These are phyloP conservation scores for Nomada fabriciana DNA, from an alignment of 2,888 invertebrate species.

Conservation along the genomic window DNA sequence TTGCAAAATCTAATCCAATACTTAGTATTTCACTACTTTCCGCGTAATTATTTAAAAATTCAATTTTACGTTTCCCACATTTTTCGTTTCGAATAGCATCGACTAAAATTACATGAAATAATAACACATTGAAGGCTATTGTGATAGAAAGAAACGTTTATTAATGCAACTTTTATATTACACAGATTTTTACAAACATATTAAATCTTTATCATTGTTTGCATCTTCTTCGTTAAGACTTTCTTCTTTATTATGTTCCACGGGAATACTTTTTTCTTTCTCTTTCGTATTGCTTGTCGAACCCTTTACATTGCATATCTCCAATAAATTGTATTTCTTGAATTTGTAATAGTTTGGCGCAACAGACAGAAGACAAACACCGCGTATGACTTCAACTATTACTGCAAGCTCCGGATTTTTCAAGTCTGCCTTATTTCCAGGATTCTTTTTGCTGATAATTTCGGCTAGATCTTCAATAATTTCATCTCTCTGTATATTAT, in stretches of 20 bases:
- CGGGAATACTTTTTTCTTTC: neutral
- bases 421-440: constrained; percentile 91
- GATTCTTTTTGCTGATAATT: constrained; percentile 89
- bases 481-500: constrained; percentile 89
- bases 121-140: neutral
- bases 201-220: neutral
- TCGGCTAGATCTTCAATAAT: constrained; percentile 91
- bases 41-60: fast-evolving
- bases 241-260: neutral
- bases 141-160: constrained; percentile 14
- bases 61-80: neutral
- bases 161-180: constrained; percentile 28
- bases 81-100: neutral
- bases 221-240: neutral
- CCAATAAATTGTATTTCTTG: constrained; percentile 94
- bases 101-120: neutral
- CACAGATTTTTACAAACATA: constrained; percentile 18
- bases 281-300: constrained; percentile 12
- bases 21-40: neutral
- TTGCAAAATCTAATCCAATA: neutral
- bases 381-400: constrained; percentile 93
- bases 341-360: constrained; percentile 91
- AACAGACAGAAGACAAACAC: constrained; percentile 92
- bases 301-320: constrained; percentile 82
- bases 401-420: constrained; percentile 91